Evolutionary conservation across 2,113 vertebrate genomes (phyloP), one percentile per base, ranked within the genome.

Genomic region (Balaenoptera acutorostrata): DNA sequence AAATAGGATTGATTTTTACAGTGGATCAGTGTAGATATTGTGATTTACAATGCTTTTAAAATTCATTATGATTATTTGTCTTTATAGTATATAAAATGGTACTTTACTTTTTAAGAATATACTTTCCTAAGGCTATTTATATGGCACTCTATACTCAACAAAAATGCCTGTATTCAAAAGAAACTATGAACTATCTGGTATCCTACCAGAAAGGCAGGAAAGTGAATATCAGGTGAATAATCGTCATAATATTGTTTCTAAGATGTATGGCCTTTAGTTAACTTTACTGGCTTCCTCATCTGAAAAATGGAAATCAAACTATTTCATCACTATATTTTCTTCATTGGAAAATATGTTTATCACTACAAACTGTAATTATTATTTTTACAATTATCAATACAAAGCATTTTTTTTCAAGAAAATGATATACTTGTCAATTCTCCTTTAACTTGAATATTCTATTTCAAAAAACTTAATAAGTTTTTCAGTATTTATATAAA

Each of bases 401-500:
- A 61, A 88, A 68, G 4, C 20, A 1, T 69, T 87, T 84, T 83
- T 91, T 91, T 95, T 78, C 52, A 91, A 88, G 14, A 90, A 92
- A 66, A 81, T 1, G 3, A 46, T 72, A 13, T 39, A 44, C 41
- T 81, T 92, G 12, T 69, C n/a, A 90, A 10, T 74, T 93, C 20
- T 87, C 12, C 11, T 66, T 78, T 74, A 89, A 69, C 31, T 57
- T 75, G 33, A 8, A 94, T 75, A 80, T 72, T 90, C 15, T 68
- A 12, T 72, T 96, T 96, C 29, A 95, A 93, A 21, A 88, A 93
- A 89, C 15, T 85, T 82, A 64, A 74, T 29, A 88, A 46, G 57
- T 85, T 92, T 96, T 89, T 86, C 33, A 64, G n/a, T 69, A 77
- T 86, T 97, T 88, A 66, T 87, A 44, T 64, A 87, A 77, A 75